These are phyloP conservation scores for Prenolepis imparis DNA, from an alignment of 2,888 invertebrate genomes.

Conservation along the genomic window DNA sequence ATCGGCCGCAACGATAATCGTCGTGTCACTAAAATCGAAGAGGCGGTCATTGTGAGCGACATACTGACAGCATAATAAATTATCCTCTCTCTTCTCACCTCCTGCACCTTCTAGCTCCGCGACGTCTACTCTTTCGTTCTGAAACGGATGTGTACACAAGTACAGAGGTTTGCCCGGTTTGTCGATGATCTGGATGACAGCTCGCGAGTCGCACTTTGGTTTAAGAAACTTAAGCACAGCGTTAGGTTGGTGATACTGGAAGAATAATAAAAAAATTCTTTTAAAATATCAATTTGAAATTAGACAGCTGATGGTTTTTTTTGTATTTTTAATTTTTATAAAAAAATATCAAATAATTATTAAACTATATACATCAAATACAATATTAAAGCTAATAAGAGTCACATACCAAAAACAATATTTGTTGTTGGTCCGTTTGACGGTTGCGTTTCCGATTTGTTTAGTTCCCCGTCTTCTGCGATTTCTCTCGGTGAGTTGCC, in stretches of 20 bases:
- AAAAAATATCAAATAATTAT: neutral
- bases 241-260: neutral
- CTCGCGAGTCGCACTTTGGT: conserved; percentile 42
- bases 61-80: conserved; percentile 85
- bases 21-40: conserved; percentile 84
- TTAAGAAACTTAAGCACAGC: neutral
- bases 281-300: neutral
- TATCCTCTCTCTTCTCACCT: conserved; percentile 72
- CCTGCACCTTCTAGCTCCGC: neutral
- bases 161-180: conserved; percentile 46
- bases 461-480: too few species aligned
- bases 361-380: neutral
- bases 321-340: neutral
- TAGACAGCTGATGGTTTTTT: neutral
- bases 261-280: neutral
- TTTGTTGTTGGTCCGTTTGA: too few species aligned
- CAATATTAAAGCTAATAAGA: neutral
- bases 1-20: conserved; percentile 83
- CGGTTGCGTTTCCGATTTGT: too few species aligned
- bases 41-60: conserved; percentile 85
- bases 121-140: conserved; percentile 30
- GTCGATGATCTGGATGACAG: conserved; percentile 67
- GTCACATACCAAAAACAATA: neutral
- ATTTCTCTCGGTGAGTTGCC: neutral
- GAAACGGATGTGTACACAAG: conserved; percentile 41